Conservation (phyloP, 30 jellyfish, hydroid and myxozoan species). For the Aurelia aurita complex sp. Pacific region DNA sequence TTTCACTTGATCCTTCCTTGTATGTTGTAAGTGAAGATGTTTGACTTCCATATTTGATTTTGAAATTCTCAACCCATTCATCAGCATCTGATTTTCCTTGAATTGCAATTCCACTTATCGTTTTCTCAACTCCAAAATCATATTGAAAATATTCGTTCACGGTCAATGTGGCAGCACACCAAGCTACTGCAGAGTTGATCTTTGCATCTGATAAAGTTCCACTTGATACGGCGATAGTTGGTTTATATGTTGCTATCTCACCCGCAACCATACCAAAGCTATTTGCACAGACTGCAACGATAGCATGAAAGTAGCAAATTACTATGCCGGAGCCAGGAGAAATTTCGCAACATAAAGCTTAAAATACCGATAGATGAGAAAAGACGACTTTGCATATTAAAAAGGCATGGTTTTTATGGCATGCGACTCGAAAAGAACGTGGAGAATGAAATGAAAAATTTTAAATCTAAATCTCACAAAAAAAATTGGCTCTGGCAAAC, state of each 20-base stretch:
- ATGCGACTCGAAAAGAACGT: too few relatives aligned
- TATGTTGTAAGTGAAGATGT: slow-evolving; percentile 36
- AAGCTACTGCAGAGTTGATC: slow-evolving; percentile 17
- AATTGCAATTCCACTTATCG: slow-evolving; percentile 63
- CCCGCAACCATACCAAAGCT: slow-evolving; percentile 71
- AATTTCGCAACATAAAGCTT: not conserved
- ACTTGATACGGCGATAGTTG: slow-evolving; percentile 47
- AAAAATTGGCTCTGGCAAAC: too few relatives aligned
- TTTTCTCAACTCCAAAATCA: slow-evolving; percentile 32
- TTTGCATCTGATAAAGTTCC: slow-evolving; percentile 33
- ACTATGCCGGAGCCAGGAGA: too few relatives aligned
- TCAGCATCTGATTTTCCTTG: slow-evolving; percentile 51
- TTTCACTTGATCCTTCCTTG: slow-evolving; percentile 32
- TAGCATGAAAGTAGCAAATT: not conserved
- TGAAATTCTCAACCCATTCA: slow-evolving; percentile 53
- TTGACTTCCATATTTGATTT: slow-evolving; percentile 26
- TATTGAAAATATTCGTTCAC: slow-evolving; percentile 25
- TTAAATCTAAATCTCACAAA: too few relatives aligned
- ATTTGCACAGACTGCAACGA: slow-evolving; percentile 14
- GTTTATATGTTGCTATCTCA: slow-evolving; percentile 15
- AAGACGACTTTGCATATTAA: too few relatives aligned
- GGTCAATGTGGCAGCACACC: slow-evolving; percentile 60
- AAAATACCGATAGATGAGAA: too few relatives aligned
- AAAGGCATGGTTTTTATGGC: too few relatives aligned
- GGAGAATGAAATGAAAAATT: too few relatives aligned